Evolutionary conservation across 2,113 vertebrate genomes (phyloP).

Genomic region (Gopherus flavomarginatus): DNA sequence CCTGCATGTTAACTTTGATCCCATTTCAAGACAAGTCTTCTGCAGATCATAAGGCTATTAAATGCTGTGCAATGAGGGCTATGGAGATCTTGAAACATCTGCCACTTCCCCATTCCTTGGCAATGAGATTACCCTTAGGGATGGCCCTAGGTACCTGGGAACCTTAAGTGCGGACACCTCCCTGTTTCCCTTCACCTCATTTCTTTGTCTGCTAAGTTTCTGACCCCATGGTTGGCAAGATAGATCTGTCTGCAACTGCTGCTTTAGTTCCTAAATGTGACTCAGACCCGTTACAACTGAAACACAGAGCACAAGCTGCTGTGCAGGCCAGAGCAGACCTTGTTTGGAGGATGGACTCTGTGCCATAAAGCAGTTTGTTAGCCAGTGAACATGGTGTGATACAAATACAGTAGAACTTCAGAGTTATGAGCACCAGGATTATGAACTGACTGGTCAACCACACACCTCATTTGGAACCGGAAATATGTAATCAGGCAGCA

Average conservation of each 20-base stretch:
- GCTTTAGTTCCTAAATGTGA: background rate
- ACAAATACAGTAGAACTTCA: background rate
- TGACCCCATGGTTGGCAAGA: background rate
- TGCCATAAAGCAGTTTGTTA: fast-evolving
- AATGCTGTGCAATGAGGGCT: background rate
- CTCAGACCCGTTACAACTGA: background rate
- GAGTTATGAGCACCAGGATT: too few relatives aligned
- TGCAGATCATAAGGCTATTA: background rate
- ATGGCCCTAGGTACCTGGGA: background rate
- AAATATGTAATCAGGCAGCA: too few relatives aligned
- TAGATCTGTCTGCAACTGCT: background rate
- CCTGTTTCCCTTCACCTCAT: background rate
- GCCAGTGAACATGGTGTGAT: background rate
- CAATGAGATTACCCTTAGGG: background rate
- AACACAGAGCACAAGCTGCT: background rate
- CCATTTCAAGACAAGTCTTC: background rate
- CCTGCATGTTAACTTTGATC: background rate
- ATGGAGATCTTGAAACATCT: slow-evolving; percentile 34
- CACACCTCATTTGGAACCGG: too few relatives aligned
- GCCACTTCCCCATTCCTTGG: background rate
- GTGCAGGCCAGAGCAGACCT: background rate
- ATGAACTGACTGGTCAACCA: too few relatives aligned
- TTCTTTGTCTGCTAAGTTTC: background rate
- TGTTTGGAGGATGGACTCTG: background rate
- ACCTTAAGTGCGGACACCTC: background rate